Conservation (phyloP, 1,140 invertebrate species). For the Phortica variegata region DNA sequence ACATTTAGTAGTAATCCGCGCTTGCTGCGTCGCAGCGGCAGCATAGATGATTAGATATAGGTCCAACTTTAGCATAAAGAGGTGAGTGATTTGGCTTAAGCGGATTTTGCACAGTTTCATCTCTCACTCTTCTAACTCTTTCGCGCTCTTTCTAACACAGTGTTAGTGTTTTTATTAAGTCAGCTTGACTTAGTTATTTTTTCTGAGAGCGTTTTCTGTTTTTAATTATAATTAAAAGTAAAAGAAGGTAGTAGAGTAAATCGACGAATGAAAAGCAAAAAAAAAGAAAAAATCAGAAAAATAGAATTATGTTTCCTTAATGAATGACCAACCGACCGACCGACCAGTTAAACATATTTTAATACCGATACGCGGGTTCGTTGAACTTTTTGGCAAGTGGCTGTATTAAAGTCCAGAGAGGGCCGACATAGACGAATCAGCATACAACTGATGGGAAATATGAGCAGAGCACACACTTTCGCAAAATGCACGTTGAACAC, state of each 20-base stretch:
- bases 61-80: too few relatives aligned
- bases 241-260: slow-evolving; percentile 7
- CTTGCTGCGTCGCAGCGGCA: slow-evolving; percentile 14
- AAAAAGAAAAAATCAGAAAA: slow-evolving; percentile 25
- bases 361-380: slow-evolving; percentile 37
- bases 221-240: slow-evolving; percentile 51
- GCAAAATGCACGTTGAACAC: slow-evolving; percentile 21
- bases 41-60: slow-evolving; percentile 49
- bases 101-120: too few relatives aligned
- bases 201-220: slow-evolving; percentile 40
- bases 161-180: too few relatives aligned
- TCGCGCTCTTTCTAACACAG: too few relatives aligned
- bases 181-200: slow-evolving; percentile 21
- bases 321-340: slow-evolving; percentile 43
- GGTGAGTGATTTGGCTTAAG: too few relatives aligned
- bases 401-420: slow-evolving; percentile 3
- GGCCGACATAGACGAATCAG: slow-evolving; percentile 21
- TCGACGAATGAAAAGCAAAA: background rate
- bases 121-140: too few relatives aligned
- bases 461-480: too few relatives aligned
- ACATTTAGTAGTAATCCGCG: slow-evolving; percentile 20
- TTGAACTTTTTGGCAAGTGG: slow-evolving; percentile 39
- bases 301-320: slow-evolving; percentile 55
- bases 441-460: too few relatives aligned
- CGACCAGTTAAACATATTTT: slow-evolving; percentile 47